Conservation (phyloP, 2,113 vertebrate genomes). For the Lagopus leucura region DNA sequence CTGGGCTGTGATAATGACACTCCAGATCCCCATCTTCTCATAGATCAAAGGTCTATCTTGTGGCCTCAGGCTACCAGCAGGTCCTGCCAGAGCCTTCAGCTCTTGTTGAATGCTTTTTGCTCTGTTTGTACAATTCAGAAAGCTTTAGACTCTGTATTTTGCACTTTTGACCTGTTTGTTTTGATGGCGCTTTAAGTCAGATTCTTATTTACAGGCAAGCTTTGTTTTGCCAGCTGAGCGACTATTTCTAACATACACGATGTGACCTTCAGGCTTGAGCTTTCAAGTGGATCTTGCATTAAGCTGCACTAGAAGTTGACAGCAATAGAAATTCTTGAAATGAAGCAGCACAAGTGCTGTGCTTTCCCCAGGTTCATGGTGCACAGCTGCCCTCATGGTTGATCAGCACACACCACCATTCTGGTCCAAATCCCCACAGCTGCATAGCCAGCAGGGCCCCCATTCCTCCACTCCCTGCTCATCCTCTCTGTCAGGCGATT, state of each 20-base stretch:
- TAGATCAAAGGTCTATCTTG: background rate
- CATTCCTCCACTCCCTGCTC: background rate
- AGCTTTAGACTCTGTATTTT: background rate
- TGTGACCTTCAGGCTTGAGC: background rate
- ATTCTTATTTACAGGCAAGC: background rate
- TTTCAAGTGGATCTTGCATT: background rate
- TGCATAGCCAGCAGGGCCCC: background rate
- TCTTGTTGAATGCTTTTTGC: background rate
- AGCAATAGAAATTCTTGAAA: background rate
- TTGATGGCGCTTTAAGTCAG: background rate
- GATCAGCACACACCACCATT: rapidly evolving
- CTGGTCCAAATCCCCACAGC: background rate
- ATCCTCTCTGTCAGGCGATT: background rate
- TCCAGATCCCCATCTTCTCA: background rate
- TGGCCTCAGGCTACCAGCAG: background rate
- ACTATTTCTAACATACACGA: background rate
- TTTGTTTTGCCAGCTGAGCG: background rate
- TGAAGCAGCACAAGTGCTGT: rapidly evolving
- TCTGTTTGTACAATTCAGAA: background rate
- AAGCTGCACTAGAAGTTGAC: background rate
- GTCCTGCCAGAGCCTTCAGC: background rate
- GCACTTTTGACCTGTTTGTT: background rate
- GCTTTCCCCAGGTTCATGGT: background rate
- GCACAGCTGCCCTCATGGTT: background rate
- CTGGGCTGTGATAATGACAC: background rate